Conservation (phyloP, 2,113 vertebrate species). For the Regulus satrapa region DNA sequence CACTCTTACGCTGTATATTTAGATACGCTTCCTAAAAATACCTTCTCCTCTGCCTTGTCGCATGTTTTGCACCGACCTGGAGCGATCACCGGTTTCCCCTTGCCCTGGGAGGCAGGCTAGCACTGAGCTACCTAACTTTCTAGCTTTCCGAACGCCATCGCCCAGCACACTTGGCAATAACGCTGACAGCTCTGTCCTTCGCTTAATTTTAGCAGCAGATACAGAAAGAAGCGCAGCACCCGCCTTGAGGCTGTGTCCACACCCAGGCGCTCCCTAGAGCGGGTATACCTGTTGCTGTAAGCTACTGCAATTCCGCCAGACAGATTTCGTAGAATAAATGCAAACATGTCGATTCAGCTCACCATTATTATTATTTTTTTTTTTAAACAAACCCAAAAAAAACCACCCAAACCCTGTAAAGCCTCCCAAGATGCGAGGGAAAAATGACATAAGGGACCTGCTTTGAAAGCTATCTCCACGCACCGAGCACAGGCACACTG, state of each 20-base stretch:
- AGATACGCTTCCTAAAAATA: slow-evolving; percentile 71
- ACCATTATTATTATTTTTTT: too few species aligned
- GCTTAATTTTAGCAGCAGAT: background rate
- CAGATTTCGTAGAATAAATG: background rate
- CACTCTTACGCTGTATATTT: slow-evolving; percentile 75
- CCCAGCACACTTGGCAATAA: background rate
- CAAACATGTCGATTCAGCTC: background rate
- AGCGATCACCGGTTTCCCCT: slow-evolving; percentile 18
- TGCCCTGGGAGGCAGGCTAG: slow-evolving; percentile 33
- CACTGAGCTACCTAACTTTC: background rate
- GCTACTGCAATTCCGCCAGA: background rate
- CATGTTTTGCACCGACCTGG: slow-evolving; percentile 50
- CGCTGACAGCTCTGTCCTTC: background rate
- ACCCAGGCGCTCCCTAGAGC: background rate
- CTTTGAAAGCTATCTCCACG: background rate
- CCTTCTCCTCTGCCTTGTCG: slow-evolving; percentile 45
- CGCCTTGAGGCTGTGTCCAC: background rate
- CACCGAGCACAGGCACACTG: background rate
- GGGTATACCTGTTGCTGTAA: slow-evolving; percentile 62
- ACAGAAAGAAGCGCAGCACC: background rate
- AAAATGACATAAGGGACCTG: background rate
- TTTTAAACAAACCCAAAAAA: too few species aligned
- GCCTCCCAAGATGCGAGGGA: background rate
- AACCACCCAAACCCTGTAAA: background rate
- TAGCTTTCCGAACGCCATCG: background rate